phyloP scores from a whole-genome alignment of 2,113 vertebrate species.

The Phalacrocorax pelagicus region DNA sequence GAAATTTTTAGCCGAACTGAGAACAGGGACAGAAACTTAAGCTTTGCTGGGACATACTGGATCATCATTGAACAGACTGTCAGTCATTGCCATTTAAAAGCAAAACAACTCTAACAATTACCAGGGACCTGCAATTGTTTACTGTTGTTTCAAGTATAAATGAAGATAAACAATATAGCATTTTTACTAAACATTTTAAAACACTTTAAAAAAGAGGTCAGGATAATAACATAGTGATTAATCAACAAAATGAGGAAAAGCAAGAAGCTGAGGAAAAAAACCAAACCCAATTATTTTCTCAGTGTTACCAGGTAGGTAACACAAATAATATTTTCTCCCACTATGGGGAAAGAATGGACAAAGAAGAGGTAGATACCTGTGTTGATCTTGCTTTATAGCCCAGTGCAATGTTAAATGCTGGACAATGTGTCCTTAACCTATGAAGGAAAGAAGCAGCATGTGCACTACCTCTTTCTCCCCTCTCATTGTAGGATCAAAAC shows the following conservation, averaged over 20 bases:
- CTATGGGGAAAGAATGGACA: background rate
- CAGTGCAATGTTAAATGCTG: background rate
- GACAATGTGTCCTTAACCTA: background rate
- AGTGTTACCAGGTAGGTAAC: background rate
- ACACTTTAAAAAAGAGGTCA: background rate
- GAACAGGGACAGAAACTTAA: background rate
- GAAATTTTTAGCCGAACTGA: background rate
- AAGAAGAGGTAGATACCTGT: background rate
- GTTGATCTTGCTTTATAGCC: background rate
- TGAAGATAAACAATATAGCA: background rate
- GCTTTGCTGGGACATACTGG: background rate
- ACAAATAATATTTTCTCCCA: background rate
- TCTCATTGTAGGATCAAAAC: background rate
- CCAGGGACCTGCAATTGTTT: background rate
- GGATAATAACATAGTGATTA: background rate
- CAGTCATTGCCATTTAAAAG: background rate
- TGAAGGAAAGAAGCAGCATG: background rate
- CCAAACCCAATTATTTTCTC: accelerated
- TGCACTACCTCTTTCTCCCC: background rate
- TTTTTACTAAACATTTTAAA: background rate
- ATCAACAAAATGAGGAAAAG: background rate
- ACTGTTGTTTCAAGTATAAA: background rate
- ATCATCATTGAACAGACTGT: background rate
- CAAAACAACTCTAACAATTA: background rate
- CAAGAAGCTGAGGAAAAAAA: background rate